Evolutionary conservation across 2,113 vertebrate species (phyloP).

Genomic region (Ictidomys tridecemlineatus): DNA sequence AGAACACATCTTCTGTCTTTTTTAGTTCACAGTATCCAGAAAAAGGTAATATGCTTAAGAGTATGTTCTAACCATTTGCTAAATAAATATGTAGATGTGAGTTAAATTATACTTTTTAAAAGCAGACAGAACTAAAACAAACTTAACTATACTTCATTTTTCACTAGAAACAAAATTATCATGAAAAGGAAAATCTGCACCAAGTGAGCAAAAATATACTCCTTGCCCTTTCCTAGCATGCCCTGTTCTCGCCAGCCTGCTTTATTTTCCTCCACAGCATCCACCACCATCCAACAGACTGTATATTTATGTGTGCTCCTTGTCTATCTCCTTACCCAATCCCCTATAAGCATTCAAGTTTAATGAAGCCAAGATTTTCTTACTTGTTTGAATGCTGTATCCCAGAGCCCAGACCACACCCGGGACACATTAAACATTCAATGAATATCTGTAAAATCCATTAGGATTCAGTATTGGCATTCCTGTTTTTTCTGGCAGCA

Average conservation of each 20-base stretch:
- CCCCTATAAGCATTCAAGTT: slow-evolving; percentile 28
- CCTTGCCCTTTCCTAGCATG: neutral
- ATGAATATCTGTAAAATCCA: neutral
- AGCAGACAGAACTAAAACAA: neutral
- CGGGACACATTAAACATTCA: neutral
- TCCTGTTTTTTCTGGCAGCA: neutral
- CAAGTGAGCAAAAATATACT: slow-evolving; percentile 24
- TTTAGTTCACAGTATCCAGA: neutral
- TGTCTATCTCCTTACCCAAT: neutral
- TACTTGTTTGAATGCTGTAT: neutral
- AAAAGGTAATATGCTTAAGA: slow-evolving; percentile 7
- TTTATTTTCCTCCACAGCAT: neutral
- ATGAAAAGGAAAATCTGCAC: slow-evolving; percentile 9
- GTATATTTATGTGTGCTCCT: neutral
- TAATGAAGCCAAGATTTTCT: neutral
- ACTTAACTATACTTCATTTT: slow-evolving; percentile 30
- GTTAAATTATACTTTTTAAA: slow-evolving; percentile 13
- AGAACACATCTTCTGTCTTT: neutral
- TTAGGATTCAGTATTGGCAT: neutral
- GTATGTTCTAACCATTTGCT: slow-evolving; percentile 14
- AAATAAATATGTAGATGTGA: neutral
- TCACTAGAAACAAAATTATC: slow-evolving; percentile 53
- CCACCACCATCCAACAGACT: neutral
- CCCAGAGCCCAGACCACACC: neutral
- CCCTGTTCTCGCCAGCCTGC: neutral